phyloP scores from a whole-genome alignment of 2,113 vertebrate species.

The Cavia porcellus region DNA sequence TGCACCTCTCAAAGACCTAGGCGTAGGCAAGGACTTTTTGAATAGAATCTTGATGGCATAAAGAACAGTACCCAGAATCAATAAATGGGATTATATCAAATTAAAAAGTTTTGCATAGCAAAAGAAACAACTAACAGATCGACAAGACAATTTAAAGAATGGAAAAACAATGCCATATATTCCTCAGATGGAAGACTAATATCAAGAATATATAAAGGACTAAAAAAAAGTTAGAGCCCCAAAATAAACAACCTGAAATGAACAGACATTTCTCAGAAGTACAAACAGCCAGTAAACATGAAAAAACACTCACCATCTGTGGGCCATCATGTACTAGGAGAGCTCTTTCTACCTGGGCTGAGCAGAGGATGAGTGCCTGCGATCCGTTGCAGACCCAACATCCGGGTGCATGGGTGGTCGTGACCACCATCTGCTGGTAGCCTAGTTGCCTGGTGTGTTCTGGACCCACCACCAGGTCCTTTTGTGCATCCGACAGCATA shows the following conservation, averaged over 20 bases:
- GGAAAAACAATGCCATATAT: background rate
- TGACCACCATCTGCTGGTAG: background rate
- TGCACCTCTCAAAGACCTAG: background rate
- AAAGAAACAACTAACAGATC: no score
- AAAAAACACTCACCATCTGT: background rate
- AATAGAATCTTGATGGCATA: background rate
- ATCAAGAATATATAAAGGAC: no score
- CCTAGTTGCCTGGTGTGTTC: background rate
- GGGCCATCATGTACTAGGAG: background rate
- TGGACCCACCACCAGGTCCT: background rate
- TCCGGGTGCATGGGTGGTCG: background rate
- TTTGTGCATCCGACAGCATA: background rate
- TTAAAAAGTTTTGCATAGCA: no score
- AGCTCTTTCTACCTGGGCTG: background rate
- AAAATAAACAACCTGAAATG: no score
- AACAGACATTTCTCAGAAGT: no score
- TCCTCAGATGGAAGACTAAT: background rate
- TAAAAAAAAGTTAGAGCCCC: no score
- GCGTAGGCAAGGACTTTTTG: no score
- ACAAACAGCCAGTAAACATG: no score
- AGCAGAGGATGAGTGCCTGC: background rate
- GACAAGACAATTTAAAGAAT: no score
- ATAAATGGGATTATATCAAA: background rate
- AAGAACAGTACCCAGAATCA: background rate
- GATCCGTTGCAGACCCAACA: background rate